Evolutionary conservation across 2,797 vertebrate genomes (phyloP), one percentile per base, ranked within the genome.

Genomic region (Neostethus bicornis): DNA sequence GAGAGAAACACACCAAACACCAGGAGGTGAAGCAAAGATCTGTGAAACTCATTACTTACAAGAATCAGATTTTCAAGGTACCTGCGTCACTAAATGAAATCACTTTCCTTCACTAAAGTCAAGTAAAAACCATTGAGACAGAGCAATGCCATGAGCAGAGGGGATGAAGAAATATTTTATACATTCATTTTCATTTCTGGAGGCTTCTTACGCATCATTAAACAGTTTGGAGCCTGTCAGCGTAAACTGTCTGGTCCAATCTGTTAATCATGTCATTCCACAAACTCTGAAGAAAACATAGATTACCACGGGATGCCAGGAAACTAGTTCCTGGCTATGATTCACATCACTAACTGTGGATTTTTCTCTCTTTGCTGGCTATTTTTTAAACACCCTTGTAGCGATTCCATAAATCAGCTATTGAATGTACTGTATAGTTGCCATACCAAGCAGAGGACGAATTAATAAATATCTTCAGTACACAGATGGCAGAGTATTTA

Each of bases 131-230:
- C 21, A 45, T 59, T 34, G 57, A 72, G 70, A 73, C 37, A 25
- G 20, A 49, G 61, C n/a, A 4, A 62, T 16, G 75, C 73, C 61
- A 67, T 12, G n/a, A 65, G 70, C 65, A 73, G 45, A 49, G 51
- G 69, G 54, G 32, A 73, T 41, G 52, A 41, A 48, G 46, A 66
- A 61, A 68, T 67, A 34, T 72, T 73, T 64, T 58, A 78, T 64
- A 48, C 52, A 70, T 79, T 65, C 5, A 62, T 75, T 74, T 70
- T 77, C 49, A 80, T 83, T 79, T 73, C 66, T 56, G 51, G 51
- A 38, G 42, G 49, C 17, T 37, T 66, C 45, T 60, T 61, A 63
- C 69, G 72, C 72, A 77, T 79, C 74, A 81, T 83, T 78, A 70
- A 79, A 71, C 58, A 39, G 59, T 58, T 61, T 65, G 51, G 52